Conservation (phyloP, 1,140 invertebrate species). For the Riptortus pedestris region DNA sequence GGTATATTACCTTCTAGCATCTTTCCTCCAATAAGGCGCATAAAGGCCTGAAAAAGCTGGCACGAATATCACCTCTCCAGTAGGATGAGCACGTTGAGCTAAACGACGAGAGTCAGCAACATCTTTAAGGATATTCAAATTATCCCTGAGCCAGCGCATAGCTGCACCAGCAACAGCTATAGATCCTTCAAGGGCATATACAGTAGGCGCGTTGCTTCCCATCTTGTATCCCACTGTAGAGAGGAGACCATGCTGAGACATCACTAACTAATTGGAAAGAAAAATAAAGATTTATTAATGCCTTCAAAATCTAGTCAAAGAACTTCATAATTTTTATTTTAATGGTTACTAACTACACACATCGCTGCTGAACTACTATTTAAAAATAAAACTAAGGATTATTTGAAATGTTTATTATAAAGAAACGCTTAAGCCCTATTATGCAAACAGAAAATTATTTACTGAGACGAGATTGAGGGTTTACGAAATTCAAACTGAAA, state of each 20-base stretch:
- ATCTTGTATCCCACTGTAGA: slow-evolving; percentile 93
- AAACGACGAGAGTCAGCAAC: slow-evolving; percentile 66
- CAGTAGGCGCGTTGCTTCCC: slow-evolving; percentile 58
- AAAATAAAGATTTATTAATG: slow-evolving; percentile 3
- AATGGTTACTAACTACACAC: too few species aligned
- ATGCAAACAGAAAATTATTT: too few species aligned
- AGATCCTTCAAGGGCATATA: slow-evolving; percentile 86
- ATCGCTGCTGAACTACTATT: too few species aligned
- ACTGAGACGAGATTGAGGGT: too few species aligned
- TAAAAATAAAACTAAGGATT: too few species aligned
- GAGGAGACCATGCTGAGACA: slow-evolving; percentile 78
- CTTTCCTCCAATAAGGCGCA: slow-evolving; percentile 89
- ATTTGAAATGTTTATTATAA: too few species aligned
- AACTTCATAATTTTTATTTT: too few species aligned
- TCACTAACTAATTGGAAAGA: slow-evolving; percentile 47
- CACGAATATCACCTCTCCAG: slow-evolving; percentile 86
- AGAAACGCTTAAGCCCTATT: too few species aligned
- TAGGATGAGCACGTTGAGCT: slow-evolving; percentile 59
- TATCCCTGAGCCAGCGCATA: slow-evolving; percentile 79
- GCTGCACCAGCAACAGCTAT: slow-evolving; percentile 74
- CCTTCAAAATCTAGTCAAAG: too few species aligned
- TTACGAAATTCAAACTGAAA: too few species aligned
- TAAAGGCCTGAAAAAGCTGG: slow-evolving; percentile 91
- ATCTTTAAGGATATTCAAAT: slow-evolving; percentile 63
- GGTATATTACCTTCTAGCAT: slow-evolving; percentile 85